These are phyloP conservation scores for Ceratina calcarata DNA, from an alignment of 1,140 invertebrate species.

Conservation along the genomic window DNA sequence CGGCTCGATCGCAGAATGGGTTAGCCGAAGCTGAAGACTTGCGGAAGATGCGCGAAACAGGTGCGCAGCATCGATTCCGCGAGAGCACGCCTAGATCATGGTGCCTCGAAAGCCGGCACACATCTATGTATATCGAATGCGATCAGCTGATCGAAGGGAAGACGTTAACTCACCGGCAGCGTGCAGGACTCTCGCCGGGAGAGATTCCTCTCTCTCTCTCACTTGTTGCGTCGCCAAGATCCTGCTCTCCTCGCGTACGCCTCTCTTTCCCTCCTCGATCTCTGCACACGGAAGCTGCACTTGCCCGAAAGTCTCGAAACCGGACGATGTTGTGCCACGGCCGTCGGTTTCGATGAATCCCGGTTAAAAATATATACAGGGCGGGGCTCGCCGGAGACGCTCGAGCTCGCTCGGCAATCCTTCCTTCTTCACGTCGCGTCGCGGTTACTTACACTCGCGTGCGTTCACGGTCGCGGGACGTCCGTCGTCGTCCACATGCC, in stretches of 20 bases:
- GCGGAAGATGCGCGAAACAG: not conserved
- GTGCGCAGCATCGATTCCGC: slow-evolving; percentile 4
- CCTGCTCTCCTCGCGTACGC: not conserved
- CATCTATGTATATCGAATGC: not conserved
- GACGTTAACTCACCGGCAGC: slow-evolving; percentile 11
- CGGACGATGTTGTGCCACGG: not conserved
- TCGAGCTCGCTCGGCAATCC: slow-evolving; percentile 20
- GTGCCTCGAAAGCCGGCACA: not conserved
- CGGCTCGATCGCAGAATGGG: not conserved
- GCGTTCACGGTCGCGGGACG: not conserved
- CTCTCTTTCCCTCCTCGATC: not conserved
- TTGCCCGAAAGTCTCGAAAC: not conserved
- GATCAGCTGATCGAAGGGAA: slow-evolving; percentile 34
- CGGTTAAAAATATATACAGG: slow-evolving; percentile 59
- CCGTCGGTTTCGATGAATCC: slow-evolving; percentile 27
- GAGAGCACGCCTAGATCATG: slow-evolving; percentile 19
- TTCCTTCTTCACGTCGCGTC: not conserved
- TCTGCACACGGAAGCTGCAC: not conserved
- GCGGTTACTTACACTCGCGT: not conserved
- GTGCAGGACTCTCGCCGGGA: not conserved
- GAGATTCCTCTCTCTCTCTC: not conserved
- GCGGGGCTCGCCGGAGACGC: slow-evolving; percentile 41
- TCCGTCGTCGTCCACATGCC: not conserved
- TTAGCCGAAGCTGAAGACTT: not conserved
- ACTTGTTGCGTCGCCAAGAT: slow-evolving; percentile 18